Evolutionary conservation across 2,797 vertebrate genomes (phyloP).

Genomic region (Callimico goeldii): DNA sequence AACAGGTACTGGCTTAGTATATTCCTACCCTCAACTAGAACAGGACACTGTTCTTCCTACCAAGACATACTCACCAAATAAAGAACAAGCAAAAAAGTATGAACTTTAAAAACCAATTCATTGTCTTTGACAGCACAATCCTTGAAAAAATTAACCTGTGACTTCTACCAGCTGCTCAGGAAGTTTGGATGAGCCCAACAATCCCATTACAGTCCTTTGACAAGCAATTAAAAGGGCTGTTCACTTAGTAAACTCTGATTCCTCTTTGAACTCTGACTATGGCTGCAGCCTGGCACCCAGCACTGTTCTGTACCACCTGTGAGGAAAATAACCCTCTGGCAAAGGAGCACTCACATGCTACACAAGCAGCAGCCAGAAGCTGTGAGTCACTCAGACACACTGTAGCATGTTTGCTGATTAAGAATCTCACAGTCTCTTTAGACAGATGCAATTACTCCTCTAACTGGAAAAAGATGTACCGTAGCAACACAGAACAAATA

Average conservation of each 20-base stretch:
- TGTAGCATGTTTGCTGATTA: background rate
- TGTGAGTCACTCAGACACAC: background rate
- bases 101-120: background rate
- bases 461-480: conserved; percentile 30
- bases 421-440: background rate
- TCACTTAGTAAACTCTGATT: background rate
- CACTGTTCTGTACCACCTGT: background rate
- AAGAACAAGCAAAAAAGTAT: background rate
- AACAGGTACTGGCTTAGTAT: background rate
- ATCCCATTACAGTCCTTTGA: background rate
- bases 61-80: background rate
- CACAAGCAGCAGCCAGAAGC: background rate
- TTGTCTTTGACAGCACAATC: background rate
- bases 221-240: background rate
- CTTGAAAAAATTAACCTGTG: background rate
- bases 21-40: background rate
- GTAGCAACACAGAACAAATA: background rate
- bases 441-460: background rate
- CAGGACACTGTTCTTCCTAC: background rate
- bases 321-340: background rate
- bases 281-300: background rate
- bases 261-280: background rate
- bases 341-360: background rate
- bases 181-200: background rate
- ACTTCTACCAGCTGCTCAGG: background rate